Conservation (phyloP, 2,797 vertebrate species). For the Hypotaenidia philippensis region DNA sequence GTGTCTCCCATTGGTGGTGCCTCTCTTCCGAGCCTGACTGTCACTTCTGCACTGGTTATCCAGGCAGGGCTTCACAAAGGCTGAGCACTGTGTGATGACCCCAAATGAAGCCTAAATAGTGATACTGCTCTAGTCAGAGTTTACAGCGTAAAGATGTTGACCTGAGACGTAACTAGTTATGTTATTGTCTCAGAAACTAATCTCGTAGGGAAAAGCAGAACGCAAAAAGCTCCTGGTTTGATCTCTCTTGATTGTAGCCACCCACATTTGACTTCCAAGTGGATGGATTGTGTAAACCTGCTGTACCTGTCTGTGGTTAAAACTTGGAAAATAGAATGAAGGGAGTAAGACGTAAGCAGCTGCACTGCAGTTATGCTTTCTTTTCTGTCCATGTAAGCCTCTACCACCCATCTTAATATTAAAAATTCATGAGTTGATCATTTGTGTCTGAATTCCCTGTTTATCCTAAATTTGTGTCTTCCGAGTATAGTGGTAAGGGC, state of each 20-base stretch:
- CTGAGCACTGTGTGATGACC: not conserved
- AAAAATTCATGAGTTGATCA: not conserved
- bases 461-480: not conserved
- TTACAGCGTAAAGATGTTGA: not conserved
- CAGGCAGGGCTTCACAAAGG: not conserved
- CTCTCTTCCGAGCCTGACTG: rapidly evolving
- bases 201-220: not conserved
- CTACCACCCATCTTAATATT: not conserved
- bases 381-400: not conserved
- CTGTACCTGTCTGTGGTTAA: not conserved
- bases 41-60: not conserved
- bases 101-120: not conserved
- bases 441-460: not conserved
- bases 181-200: not conserved
- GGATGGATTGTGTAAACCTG: not conserved
- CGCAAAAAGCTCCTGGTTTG: not conserved
- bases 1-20: rapidly evolving
- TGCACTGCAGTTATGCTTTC: not conserved
- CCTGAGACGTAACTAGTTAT: not conserved
- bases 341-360: not conserved
- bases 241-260: not conserved
- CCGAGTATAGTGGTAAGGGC: not conserved
- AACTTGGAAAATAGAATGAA: not conserved
- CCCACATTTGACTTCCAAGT: not conserved
- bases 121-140: not conserved